These are phyloP conservation scores for Tragelaphus eurycerus DNA, from an alignment of 2,797 vertebrate species.

Conservation along the genomic window DNA sequence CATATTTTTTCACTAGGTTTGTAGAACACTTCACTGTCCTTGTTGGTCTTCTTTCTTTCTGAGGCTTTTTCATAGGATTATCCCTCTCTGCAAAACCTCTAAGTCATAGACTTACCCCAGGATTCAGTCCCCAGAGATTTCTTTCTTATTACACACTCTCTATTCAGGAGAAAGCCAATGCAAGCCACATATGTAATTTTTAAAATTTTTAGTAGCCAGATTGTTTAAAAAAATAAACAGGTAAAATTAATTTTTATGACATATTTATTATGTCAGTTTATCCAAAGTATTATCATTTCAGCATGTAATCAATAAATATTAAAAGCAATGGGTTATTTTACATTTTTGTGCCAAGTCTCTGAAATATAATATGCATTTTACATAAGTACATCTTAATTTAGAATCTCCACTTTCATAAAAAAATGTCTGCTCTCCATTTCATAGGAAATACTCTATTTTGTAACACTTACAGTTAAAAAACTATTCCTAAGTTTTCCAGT, in stretches of 20 bases:
- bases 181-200: not conserved
- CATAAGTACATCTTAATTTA: not conserved
- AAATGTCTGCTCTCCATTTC: not conserved
- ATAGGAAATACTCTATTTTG: not conserved
- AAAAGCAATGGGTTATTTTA: not conserved
- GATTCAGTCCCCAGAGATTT: not conserved
- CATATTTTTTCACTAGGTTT: not conserved
- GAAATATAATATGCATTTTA: not conserved
- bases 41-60: not conserved
- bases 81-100: not conserved
- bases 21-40: not conserved
- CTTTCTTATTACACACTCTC: not conserved
- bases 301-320: not conserved
- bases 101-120: not conserved
- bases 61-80: not conserved
- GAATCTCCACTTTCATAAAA: not conserved
- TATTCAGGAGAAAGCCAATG: not conserved
- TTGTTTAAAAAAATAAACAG: not conserved
- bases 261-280: not conserved
- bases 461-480: conserved; percentile 6
- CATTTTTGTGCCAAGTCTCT: not conserved
- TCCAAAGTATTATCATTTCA: not conserved
- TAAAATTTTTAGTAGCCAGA: not conserved
- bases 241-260: not conserved
- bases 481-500: not conserved